phyloP scores from a whole-genome alignment of 1,140 invertebrate genomes.

The Leptinotarsa texana region DNA sequence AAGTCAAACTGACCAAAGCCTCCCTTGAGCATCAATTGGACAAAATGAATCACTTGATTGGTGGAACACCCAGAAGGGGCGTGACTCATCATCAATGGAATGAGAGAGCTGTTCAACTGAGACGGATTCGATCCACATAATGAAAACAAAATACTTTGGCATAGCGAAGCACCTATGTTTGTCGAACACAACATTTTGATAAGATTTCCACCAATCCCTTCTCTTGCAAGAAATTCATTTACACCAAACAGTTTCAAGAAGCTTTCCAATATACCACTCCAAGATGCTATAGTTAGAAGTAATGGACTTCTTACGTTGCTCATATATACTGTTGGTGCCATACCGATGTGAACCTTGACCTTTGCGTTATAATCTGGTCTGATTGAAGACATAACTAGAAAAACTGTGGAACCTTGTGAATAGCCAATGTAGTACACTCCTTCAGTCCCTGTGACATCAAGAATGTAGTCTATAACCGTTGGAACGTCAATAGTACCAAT shows the following conservation, averaged over 20 bases:
- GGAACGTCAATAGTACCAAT: conserved; percentile 70
- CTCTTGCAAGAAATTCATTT: conserved; percentile 62
- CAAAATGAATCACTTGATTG: conserved; percentile 74
- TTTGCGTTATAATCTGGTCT: conserved; percentile 66
- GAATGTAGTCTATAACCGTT: conserved; percentile 68
- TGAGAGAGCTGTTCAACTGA: conserved; percentile 63
- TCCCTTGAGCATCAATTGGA: conserved; percentile 66
- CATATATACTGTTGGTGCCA: conserved; percentile 40
- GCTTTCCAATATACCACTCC: conserved; percentile 20
- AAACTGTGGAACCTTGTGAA: conserved; percentile 64
- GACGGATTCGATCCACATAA: conserved; percentile 60
- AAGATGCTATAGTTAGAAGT: conserved; percentile 47
- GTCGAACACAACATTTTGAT: conserved; percentile 57
- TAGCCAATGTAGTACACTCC: conserved; percentile 44
- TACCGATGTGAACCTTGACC: conserved; percentile 46
- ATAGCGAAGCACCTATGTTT: conserved; percentile 57
- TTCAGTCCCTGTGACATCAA: conserved; percentile 57
- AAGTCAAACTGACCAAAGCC: conserved; percentile 69
- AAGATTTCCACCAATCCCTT: conserved; percentile 54
- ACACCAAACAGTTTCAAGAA: conserved; percentile 57
- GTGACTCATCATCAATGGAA: conserved; percentile 77
- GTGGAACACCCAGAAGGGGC: conserved; percentile 82
- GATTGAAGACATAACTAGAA: conserved; percentile 67
- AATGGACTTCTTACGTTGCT: conserved; percentile 56
- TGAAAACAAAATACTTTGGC: conserved; percentile 63